These are phyloP conservation scores for Plotosus lineatus DNA, from an alignment of 2,113 vertebrate species.

Conservation along the genomic window DNA sequence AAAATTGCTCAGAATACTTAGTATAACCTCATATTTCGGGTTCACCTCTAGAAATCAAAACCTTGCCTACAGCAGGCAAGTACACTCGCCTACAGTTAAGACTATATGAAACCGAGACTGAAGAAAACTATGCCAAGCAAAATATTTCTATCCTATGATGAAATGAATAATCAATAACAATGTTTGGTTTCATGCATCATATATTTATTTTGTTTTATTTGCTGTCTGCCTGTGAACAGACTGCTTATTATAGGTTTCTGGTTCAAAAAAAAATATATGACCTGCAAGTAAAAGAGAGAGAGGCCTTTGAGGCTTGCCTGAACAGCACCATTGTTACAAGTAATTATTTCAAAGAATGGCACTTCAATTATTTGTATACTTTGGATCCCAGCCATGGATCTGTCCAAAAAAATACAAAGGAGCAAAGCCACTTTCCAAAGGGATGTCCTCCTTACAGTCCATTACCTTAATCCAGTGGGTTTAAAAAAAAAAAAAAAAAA, in stretches of 20 bases:
- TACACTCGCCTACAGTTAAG: too few species aligned
- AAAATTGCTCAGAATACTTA: too few species aligned
- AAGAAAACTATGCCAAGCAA: too few species aligned
- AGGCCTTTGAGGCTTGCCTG: constrained; percentile 8
- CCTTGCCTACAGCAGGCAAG: too few species aligned
- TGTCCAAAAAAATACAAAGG: background rate
- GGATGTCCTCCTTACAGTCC: background rate
- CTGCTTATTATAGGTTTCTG: background rate
- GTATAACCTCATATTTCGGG: too few species aligned
- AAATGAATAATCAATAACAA: background rate
- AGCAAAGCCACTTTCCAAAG: constrained; percentile 12
- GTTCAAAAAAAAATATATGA: background rate
- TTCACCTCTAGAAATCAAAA: too few species aligned
- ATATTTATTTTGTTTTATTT: background rate
- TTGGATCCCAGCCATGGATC: background rate
- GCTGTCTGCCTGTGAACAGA: background rate
- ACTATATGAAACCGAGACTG: too few species aligned
- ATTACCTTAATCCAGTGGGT: constrained; percentile 11
- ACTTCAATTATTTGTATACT: constrained; percentile 20
- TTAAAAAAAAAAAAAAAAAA: background rate
- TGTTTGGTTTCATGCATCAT: background rate
- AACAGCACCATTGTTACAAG: constrained; percentile 4
- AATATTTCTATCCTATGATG: too few species aligned
- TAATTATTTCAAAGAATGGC: constrained; percentile 1
- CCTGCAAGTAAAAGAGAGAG: background rate